Conservation (phyloP, 2,113 vertebrate species). For the Ursus arctos region DNA sequence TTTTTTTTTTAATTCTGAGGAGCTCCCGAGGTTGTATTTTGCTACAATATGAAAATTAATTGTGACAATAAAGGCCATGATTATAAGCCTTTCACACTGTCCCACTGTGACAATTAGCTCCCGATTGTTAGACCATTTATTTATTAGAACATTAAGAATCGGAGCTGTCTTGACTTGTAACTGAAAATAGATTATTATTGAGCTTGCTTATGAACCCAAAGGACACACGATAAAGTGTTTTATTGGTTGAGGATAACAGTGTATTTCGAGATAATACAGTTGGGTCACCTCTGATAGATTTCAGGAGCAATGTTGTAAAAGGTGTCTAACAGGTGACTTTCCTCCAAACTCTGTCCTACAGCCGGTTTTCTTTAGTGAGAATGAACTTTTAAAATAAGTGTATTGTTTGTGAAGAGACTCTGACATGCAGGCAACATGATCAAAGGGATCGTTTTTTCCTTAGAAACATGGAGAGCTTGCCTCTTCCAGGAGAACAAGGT, state of each 20-base stretch:
- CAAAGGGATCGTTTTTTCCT: conserved; percentile 72
- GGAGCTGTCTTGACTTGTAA: conserved; percentile 83
- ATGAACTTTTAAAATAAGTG: conserved; percentile 75
- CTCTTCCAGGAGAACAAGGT: conserved; percentile 60
- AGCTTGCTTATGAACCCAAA: conserved; percentile 78
- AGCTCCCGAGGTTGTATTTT: conserved; percentile 88
- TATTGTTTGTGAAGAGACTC: conserved; percentile 62
- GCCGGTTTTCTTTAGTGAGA: conserved; percentile 72
- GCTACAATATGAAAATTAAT: conserved; percentile 88
- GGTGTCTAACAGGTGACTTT: conserved; percentile 72
- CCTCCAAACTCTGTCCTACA: conserved; percentile 70
- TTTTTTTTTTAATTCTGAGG: conserved; percentile 82
- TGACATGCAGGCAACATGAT: conserved; percentile 59
- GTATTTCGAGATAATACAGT: conserved; percentile 82
- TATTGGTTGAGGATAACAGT: conserved; percentile 81
- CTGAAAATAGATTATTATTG: conserved; percentile 81
- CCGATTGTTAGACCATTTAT: conserved; percentile 87
- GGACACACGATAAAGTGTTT: conserved; percentile 75
- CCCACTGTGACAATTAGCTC: conserved; percentile 90
- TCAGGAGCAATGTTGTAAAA: conserved; percentile 75
- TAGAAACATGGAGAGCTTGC: conserved; percentile 66
- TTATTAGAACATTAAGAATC: conserved; percentile 85
- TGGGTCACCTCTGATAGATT: conserved; percentile 73
- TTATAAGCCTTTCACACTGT: conserved; percentile 83
- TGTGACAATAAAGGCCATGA: conserved; percentile 86